These are phyloP conservation scores for Eupithecia tripunctaria DNA, from an alignment of 2,888 invertebrate species.

Conservation along the genomic window DNA sequence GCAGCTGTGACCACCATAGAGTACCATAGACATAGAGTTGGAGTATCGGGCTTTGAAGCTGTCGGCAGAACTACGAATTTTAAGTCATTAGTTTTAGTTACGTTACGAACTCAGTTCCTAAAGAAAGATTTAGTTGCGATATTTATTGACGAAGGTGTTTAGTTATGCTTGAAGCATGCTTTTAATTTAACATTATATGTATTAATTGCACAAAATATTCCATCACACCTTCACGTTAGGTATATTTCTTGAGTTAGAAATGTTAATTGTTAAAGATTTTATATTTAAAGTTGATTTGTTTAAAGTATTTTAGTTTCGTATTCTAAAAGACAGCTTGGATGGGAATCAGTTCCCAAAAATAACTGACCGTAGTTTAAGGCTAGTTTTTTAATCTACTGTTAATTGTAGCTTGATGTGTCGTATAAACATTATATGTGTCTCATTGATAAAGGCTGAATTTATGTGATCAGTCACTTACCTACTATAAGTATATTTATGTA, in stretches of 20 bases:
- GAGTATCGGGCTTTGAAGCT: constrained; percentile 10
- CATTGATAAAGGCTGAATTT: constrained; percentile 38
- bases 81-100: constrained; percentile 65
- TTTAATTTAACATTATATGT: constrained; percentile 38
- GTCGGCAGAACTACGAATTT: constrained; percentile 59
- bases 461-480: constrained; percentile 34
- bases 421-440: constrained; percentile 36
- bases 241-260: constrained; percentile 30
- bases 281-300: constrained; percentile 45
- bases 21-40: neutral
- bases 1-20: constrained; percentile 2
- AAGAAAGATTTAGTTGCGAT: constrained; percentile 50
- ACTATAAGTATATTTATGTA: constrained; percentile 29
- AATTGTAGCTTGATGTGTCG: constrained; percentile 27
- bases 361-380: constrained; percentile 27
- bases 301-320: constrained; percentile 37
- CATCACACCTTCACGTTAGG: constrained; percentile 37
- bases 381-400: constrained; percentile 28
- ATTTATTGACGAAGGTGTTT: constrained; percentile 50
- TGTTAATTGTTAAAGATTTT: constrained; percentile 42
- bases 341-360: constrained; percentile 37
- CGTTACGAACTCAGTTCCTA: constrained; percentile 70
- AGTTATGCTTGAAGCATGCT: constrained; percentile 55
- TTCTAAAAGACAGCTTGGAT: constrained; percentile 32
- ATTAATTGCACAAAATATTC: constrained; percentile 44